These are phyloP conservation scores for Pipistrellus pipistrellus DNA, from an alignment of 2,797 vertebrate genomes.

Conservation along the genomic window DNA sequence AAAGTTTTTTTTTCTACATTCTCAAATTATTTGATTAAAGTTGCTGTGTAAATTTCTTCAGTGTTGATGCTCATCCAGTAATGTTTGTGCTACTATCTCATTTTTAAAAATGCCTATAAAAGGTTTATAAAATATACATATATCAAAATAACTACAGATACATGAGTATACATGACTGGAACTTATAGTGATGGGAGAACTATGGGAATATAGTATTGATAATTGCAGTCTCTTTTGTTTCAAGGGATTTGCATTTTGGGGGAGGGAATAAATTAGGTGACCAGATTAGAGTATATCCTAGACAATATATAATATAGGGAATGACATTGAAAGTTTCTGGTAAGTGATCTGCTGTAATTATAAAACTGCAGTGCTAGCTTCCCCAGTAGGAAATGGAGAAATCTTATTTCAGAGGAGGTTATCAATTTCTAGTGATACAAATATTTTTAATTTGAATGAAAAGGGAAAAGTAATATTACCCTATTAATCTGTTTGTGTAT, in stretches of 20 bases:
- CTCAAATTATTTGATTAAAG: not conserved
- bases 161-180: not conserved
- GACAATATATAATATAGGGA: not conserved
- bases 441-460: slow-evolving; percentile 29
- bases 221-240: not conserved
- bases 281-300: not conserved
- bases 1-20: not conserved
- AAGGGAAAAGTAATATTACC: not conserved
- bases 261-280: not conserved
- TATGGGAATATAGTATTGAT: not conserved
- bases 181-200: not conserved
- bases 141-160: not conserved
- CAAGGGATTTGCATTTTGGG: slow-evolving; percentile 11
- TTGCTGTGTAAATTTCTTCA: not conserved
- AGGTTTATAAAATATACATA: not conserved
- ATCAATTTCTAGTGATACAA: not conserved
- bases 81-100: not conserved
- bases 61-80: not conserved
- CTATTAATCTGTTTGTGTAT: not conserved
- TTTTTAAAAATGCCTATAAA: slow-evolving; percentile 1
- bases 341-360: not conserved
- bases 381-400: not conserved
- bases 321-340: not conserved
- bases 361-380: not conserved
- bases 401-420: not conserved